Evolutionary conservation across 2,797 vertebrate genomes (phyloP).

Genomic region (Semotilus atromaculatus): DNA sequence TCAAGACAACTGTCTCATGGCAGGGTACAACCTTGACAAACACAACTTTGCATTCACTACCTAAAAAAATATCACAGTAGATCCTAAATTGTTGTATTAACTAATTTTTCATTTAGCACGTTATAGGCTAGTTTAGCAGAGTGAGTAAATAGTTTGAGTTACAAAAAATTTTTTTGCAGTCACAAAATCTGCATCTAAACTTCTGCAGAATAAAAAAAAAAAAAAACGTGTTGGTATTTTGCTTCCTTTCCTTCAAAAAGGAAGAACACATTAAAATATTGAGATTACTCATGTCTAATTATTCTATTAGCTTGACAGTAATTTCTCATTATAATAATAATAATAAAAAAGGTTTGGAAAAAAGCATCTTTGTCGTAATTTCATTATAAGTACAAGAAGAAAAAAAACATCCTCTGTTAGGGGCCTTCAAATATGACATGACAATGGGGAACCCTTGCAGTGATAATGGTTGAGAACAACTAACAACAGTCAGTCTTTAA

Average conservation of each 20-base stretch:
- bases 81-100: background rate
- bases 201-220: background rate
- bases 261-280: background rate
- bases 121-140: background rate
- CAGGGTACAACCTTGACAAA: background rate
- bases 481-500: background rate
- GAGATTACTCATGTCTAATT: background rate
- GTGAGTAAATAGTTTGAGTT: background rate
- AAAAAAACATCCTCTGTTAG: background rate
- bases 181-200: background rate
- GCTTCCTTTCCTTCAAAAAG: background rate
- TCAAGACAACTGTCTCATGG: background rate
- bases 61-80: too few species aligned
- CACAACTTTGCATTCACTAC: background rate
- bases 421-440: conserved; percentile 13
- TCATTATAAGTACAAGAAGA: background rate
- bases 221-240: background rate
- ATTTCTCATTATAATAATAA: background rate
- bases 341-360: background rate
- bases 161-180: background rate
- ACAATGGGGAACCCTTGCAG: background rate
- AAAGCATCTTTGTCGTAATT: too few species aligned
- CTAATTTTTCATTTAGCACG: background rate
- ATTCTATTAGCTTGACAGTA: background rate
- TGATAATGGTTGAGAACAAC: background rate